Percentiles rank a stretch among this genome's conserved stretches.
Evolutionary conservation across 2,888 invertebrate genomes (phyloP).

Genomic region (Tenthredo amoena): DNA sequence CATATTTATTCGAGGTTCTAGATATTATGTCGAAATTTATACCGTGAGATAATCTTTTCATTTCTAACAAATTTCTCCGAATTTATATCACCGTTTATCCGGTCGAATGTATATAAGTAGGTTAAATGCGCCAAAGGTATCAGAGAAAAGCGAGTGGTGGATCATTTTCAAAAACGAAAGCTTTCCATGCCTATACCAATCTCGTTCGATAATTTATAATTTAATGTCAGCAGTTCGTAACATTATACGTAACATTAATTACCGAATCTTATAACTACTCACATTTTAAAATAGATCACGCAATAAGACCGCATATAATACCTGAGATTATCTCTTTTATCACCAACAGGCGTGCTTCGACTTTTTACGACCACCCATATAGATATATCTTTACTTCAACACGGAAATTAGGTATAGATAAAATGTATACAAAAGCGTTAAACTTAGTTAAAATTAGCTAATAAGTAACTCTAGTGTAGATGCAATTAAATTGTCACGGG

Average conservation of each 20-base stretch:
- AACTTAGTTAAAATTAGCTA: not conserved
- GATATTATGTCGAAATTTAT: not conserved
- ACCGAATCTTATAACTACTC: not conserved
- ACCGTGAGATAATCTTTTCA: slow-evolving; percentile 27
- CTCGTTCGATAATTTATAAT: not conserved
- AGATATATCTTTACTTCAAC: not conserved
- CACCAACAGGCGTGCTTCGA: slow-evolving; percentile 30
- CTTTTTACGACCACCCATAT: slow-evolving; percentile 15
- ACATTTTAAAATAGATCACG: slow-evolving; percentile 9
- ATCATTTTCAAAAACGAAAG: not conserved
- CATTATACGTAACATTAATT: not conserved
- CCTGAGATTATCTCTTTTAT: slow-evolving; percentile 13
- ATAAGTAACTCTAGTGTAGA: not conserved
- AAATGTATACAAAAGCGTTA: not conserved
- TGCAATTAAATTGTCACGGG: not conserved
- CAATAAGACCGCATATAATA: slow-evolving; percentile 15
- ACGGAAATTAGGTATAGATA: not conserved
- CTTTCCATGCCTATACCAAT: not conserved
- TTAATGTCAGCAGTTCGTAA: not conserved
- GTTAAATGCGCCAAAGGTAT: not conserved
- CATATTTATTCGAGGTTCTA: not conserved
- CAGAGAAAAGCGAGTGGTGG: not conserved
- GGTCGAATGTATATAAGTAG: not conserved
- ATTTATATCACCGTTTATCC: not conserved
- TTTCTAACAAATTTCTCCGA: slow-evolving; percentile 25